Base-by-base conservation (phyloP, 2,113 vertebrate species). In the Rhadina sibilatrix region DNA sequence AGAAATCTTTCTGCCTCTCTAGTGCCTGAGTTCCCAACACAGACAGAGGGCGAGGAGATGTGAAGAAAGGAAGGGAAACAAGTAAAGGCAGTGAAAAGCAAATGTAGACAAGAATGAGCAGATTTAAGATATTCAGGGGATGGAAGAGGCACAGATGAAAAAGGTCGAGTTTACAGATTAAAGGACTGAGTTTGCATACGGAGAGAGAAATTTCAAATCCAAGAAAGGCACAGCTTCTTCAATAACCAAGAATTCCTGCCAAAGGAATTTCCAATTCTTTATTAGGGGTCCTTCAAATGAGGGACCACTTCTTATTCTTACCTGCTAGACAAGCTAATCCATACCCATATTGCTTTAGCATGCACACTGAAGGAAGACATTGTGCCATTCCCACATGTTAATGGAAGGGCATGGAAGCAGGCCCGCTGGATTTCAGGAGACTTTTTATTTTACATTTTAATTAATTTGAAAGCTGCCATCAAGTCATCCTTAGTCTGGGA, bases 1-100 rank as follows among this genome's bases (percentile, higher is more conserved):
- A 99, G 98, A 99, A 99, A 96, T 99, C 99, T 98, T 99, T 99
- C 98, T 99, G 99, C 93, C 99, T 99, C 97, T 99, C 99, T 99
- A 99, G 98, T 0, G 99, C 99, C 99, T 99, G 98, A 97, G 91
- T 91, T 94, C 81, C 56, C 94, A 70, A 65, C 83, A 96, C 37
- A 68, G 94, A 93, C 42, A 96, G 80, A 95, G 54, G 61, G 81
- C 5, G 1, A 78, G 61, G 33, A 88, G 80, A 69, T 74, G 77
- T 83, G 74, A 95, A 93, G 91, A 88, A 74, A 89, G 90, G 83
- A 93, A 76, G 6, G 33, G 42, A 94, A 50, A 97, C 72, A 95
- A 97, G 83, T 94, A 77, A 93, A 95, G n/a, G 38, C 35, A 27
- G 54, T 15, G 61, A 53, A 75, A 90, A 71, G n/a, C 61, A 93